Conservation (phyloP, 2,888 invertebrate genomes). For the Melitaea athalia region DNA sequence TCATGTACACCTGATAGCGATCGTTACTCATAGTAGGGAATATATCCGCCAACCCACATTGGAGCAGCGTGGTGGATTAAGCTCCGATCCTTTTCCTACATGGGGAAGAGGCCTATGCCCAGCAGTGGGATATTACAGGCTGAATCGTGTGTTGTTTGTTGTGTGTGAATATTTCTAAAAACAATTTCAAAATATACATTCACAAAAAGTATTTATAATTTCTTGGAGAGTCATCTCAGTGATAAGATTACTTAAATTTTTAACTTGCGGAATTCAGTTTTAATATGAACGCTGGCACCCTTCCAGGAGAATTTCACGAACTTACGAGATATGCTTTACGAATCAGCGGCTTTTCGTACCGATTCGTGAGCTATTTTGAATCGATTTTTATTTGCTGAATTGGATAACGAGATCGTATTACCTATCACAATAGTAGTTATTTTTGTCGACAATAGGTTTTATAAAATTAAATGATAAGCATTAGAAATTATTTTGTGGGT, state of each 20-base stretch:
- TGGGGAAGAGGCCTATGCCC: too few relatives aligned
- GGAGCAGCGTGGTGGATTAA: too few relatives aligned
- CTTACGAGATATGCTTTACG: neutral
- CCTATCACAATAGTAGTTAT: neutral
- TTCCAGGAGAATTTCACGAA: conserved; percentile 10
- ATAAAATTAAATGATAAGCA: neutral
- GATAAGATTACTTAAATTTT: conserved; percentile 8
- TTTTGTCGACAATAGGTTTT: neutral
- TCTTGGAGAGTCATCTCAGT: neutral
- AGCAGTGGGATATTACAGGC: too few relatives aligned
- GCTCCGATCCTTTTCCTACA: too few relatives aligned
- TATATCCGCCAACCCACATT: too few relatives aligned
- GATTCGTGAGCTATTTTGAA: neutral
- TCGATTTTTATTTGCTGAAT: conserved; percentile 6
- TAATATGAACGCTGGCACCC: conserved; percentile 3
- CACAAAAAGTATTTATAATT: too few relatives aligned
- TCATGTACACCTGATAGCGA: too few relatives aligned
- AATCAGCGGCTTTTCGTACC: conserved; percentile 1
- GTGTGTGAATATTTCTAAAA: too few relatives aligned
- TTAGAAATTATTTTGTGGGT: neutral
- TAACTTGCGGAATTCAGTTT: conserved; percentile 2
- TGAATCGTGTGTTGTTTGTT: too few relatives aligned
- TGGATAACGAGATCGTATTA: conserved; percentile 2
- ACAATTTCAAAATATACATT: too few relatives aligned
- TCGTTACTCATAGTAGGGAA: too few relatives aligned